Evolutionary conservation across 2,113 vertebrate genomes (phyloP).

Genomic region (Pedionomus torquatus): DNA sequence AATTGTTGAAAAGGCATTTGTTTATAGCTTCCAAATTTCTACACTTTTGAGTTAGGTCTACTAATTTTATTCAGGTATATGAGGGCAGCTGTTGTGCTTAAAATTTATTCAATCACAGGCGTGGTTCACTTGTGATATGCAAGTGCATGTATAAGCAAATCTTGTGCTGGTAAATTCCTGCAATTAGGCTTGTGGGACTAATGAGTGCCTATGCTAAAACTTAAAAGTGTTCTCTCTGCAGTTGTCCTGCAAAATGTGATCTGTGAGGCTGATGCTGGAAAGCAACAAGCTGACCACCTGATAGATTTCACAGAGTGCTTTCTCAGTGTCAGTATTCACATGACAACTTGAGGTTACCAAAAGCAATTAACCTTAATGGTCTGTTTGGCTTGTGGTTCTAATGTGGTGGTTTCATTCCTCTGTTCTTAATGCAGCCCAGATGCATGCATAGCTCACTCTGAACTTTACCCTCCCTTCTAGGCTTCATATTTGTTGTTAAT

Average conservation of each 20-base stretch:
- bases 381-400: not conserved
- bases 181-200: not conserved
- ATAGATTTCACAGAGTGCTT: not conserved
- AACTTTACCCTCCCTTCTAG: not conserved
- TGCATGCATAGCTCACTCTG: not conserved
- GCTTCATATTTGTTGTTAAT: not conserved
- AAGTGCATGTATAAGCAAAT: not conserved
- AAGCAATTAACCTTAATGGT: conserved; percentile 6
- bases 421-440: not conserved
- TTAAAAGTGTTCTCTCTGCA: not conserved
- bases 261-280: not conserved
- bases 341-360: not conserved
- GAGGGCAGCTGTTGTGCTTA: not conserved
- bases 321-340: not conserved
- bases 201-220: not conserved
- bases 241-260: not conserved
- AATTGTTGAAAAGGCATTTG: not conserved
- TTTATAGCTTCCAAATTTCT: not conserved
- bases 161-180: not conserved
- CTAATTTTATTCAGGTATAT: too few relatives aligned
- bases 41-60: not conserved
- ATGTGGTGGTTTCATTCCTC: not conserved
- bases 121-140: not conserved
- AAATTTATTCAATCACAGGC: not conserved
- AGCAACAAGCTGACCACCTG: not conserved